Conservation (phyloP, 2,888 invertebrate species). For the Heliothis peltigera region DNA sequence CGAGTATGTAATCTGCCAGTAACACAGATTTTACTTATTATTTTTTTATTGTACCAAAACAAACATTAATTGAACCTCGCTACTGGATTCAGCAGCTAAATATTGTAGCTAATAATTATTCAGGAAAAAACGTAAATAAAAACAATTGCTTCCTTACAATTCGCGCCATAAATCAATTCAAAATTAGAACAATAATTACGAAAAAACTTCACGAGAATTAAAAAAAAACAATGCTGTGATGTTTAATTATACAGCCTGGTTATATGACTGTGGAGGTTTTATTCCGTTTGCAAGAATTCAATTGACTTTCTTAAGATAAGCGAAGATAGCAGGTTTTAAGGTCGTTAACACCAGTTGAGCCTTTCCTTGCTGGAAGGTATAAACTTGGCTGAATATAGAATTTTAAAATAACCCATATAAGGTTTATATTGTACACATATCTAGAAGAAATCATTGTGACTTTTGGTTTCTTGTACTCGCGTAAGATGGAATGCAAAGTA, state of each 20-base stretch:
- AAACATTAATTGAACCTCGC: too few relatives aligned
- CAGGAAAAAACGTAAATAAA: too few relatives aligned
- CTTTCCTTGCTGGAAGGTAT: conserved; percentile 45
- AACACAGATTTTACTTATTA: too few relatives aligned
- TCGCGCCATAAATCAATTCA: conserved; percentile 23
- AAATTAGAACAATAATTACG: conserved; percentile 18
- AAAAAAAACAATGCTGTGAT: conserved; percentile 23
- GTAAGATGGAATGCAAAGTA: too few relatives aligned
- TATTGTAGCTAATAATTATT: too few relatives aligned
- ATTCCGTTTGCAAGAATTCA: conserved; percentile 60
- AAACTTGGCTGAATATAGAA: conserved; percentile 22
- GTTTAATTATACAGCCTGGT: conserved; percentile 51
- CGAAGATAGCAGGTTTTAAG: conserved; percentile 64
- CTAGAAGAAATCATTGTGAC: too few relatives aligned
- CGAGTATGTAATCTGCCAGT: too few relatives aligned
- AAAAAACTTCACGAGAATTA: conserved; percentile 24
- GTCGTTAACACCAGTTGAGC: conserved; percentile 57
- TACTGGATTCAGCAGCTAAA: too few relatives aligned
- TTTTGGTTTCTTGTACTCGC: too few relatives aligned
- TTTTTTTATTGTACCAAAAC: too few relatives aligned
- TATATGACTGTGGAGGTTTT: conserved; percentile 49
- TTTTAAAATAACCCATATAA: too few relatives aligned
- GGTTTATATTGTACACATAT: too few relatives aligned
- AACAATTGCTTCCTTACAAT: conserved; percentile 23
- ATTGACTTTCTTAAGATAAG: conserved; percentile 63